phyloP scores from a whole-genome alignment of 2,113 vertebrate genomes.

The Siniperca knerii region DNA sequence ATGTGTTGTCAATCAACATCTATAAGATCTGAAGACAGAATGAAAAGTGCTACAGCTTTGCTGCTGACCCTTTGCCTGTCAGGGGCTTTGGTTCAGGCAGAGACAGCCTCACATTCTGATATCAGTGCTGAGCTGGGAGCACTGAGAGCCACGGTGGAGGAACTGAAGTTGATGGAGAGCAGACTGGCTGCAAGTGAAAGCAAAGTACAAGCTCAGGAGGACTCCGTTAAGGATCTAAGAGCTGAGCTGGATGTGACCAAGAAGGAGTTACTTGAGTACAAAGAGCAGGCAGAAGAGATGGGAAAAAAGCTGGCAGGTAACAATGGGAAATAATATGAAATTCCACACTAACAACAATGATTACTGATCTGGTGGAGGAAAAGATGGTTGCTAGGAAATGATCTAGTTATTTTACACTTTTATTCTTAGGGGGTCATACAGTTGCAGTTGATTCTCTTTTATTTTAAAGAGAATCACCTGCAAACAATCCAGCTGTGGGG shows the following conservation, averaged over 20 bases:
- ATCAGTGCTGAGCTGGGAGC: neutral
- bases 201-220: neutral
- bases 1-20: neutral
- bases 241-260: neutral
- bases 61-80: neutral
- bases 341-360: neutral
- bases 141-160: neutral
- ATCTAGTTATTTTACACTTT: neutral
- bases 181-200: slow-evolving; percentile 4
- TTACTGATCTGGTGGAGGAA: neutral
- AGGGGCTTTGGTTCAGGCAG: neutral
- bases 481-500: too few species aligned
- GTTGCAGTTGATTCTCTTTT: neutral
- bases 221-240: neutral
- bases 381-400: neutral
- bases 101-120: neutral
- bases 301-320: neutral
- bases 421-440: neutral
- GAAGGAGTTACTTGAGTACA: neutral
- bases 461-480: neutral
- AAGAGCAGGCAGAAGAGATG: neutral
- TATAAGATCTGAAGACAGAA: neutral
- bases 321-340: neutral
- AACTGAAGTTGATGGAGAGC: slow-evolving; percentile 15
- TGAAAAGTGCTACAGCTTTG: neutral